Conservation (phyloP, 2,797 vertebrate genomes). For the Vultur gryphus region DNA sequence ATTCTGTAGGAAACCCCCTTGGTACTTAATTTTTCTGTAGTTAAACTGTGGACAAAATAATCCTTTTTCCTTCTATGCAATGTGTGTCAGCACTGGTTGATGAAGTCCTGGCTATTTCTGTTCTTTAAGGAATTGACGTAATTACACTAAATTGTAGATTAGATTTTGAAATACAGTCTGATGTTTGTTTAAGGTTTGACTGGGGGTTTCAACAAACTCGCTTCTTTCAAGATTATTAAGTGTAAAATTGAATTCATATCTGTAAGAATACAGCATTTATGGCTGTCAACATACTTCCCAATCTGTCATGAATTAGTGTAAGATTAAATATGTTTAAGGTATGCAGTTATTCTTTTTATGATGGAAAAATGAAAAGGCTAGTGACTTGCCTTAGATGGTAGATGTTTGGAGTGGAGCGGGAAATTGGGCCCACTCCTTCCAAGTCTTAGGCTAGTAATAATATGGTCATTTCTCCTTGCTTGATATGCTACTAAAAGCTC, state of each 20-base stretch:
- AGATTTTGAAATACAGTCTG: not conserved
- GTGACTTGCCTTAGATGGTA: not conserved
- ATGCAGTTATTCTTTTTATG: not conserved
- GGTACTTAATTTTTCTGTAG: not conserved
- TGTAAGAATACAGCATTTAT: not conserved
- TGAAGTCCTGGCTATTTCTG: not conserved
- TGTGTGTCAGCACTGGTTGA: not conserved
- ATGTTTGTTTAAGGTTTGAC: not conserved
- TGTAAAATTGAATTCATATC: not conserved
- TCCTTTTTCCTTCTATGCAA: not conserved
- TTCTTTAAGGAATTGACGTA: not conserved
- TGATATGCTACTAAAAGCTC: not conserved
- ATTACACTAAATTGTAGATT: not conserved
- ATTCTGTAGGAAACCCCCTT: rapidly evolving
- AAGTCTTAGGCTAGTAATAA: not conserved
- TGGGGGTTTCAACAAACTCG: too few species aligned
- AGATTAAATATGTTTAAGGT: not conserved
- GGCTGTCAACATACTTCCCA: not conserved
- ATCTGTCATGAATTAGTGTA: not conserved
- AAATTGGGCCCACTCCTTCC: not conserved
- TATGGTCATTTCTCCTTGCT: not conserved
- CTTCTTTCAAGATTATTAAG: not conserved
- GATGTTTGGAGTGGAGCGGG: not conserved
- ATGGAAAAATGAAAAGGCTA: not conserved
- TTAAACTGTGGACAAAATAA: not conserved